Base-by-base conservation (phyloP, 2,797 vertebrate species). In the Falco biarmicus region DNA sequence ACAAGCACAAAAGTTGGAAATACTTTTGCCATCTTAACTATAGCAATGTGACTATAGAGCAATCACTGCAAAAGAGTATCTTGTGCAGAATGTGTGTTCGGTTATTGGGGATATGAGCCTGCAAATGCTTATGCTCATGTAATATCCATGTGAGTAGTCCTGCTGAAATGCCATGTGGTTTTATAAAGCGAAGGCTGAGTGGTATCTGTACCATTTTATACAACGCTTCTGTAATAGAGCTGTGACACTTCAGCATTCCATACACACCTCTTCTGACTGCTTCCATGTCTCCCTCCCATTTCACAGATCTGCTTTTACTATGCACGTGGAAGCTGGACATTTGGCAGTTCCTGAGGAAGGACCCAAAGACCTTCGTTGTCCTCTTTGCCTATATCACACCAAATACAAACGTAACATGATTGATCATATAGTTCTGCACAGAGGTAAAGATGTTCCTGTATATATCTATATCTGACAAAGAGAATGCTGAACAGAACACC, bases 331-430 rank as follows among this genome's bases (percentile, higher is more conserved):
- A 97, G 98, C 98, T 13, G 99, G 99, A 48, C 99, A 99, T 97
- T 98, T 97, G 20, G 97, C 97, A 10, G 93, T 96, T 84, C 98
- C 98, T 0, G 98, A 99, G 61, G 98, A 99, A 96, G 97, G 98
- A 74, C 98, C 98, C 81, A 99, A 99, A 98, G 99, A 99, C 86
- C 98, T 99, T 73, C 99, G 98, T 95, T 99, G 99, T 96, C 99
- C 99, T 34, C 99, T 99, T 96, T 99, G 99, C 96, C 98, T 99
- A 95, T 99, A 99, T 97, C 99, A 99, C 98, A 99, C 99, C 98
- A 99, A 99, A 98, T 98, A 99, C 97, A 99, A 99, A 97, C 98
- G 98, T 98, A 99, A 99, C 97, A 99, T 99, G 99, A 99, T 99
- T 5, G 99, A 99, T 97, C 99, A 99, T 97, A 99, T 99, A 60